phyloP scores from a whole-genome alignment of 1,140 invertebrate genomes.

The Phortica variegata region DNA sequence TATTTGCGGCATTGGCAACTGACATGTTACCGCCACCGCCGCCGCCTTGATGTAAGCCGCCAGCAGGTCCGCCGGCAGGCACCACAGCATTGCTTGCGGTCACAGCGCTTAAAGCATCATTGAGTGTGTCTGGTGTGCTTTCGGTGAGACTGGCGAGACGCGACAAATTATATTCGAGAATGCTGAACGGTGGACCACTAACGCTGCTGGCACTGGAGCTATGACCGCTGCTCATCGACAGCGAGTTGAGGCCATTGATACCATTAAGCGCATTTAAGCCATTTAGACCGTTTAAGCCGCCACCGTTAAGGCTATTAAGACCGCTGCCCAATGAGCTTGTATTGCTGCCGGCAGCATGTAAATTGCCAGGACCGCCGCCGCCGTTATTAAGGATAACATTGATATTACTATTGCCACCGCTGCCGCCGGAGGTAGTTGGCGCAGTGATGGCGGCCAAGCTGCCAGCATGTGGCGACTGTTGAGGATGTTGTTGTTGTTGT shows the following conservation, averaged over 20 bases:
- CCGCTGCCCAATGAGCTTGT: not conserved
- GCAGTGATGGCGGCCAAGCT: not conserved
- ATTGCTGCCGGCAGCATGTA: not conserved
- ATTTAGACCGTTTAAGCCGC: constrained; percentile 12
- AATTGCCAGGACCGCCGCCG: too few relatives aligned
- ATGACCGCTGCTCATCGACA: too few relatives aligned
- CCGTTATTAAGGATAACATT: too few relatives aligned
- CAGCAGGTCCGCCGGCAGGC: constrained; percentile 45
- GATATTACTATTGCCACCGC: too few relatives aligned
- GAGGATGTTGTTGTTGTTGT: constrained; percentile 24
- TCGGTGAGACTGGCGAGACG: constrained; percentile 78
- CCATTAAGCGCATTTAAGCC: constrained; percentile 9
- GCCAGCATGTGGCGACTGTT: too few relatives aligned
- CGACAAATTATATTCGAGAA: constrained; percentile 81
- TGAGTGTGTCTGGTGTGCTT: constrained; percentile 59
- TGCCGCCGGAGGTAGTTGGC: not conserved
- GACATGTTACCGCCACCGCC: constrained; percentile 29
- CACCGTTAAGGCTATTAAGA: constrained; percentile 7
- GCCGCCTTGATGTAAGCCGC: constrained; percentile 1
- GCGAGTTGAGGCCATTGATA: constrained; percentile 1
- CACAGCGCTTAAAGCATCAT: constrained; percentile 48
- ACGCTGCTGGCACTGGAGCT: not conserved
- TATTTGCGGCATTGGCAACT: constrained; percentile 3
- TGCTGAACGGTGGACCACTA: constrained; percentile 59
- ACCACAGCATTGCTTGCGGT: constrained; percentile 24